Evolutionary conservation across 2,113 vertebrate genomes (phyloP), one percentile per base, ranked within the genome.

Genomic region (Ellobius talpinus): DNA sequence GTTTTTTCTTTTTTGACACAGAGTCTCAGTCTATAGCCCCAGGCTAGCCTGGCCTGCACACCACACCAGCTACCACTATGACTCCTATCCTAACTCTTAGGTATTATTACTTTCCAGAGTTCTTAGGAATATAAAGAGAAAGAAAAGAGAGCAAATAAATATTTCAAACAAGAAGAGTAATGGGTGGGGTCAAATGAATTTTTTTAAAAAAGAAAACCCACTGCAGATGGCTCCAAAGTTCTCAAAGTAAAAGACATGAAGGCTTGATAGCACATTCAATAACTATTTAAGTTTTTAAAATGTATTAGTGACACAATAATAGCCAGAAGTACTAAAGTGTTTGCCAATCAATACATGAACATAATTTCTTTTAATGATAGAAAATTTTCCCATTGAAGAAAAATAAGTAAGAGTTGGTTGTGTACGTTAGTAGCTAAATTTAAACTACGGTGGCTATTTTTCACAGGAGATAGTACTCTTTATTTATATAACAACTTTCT

Each of bases 401-500:
- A 97, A 94, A 95, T 88, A 98, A 87, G 65, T 89, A 45, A 95
- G 92, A 95, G 92, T 81, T 95, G 91, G 94, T 92, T 45, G 65
- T 97, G 42, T 55, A 79, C 91, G 92, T 81, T 94, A 94, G 90
- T 42, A 72, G 58, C 50, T 79, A 87, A 94, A 97, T 95, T 84
- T 98, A 95, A 96, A 91, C 76, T 45, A 77, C 21, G 42, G 39
- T 47, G 63, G 68, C 89, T 89, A 94, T 98, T 97, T 97, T 96
- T 98, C 95, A 94, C 93, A 29, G 17, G 93, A 93, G 82, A 92
- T 97, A 97, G 95, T 96, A 81, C 87, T 96, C 91, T 91, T 73
- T 96, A 96, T 98, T 94, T 97, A 97, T 97, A 82, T 96, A 96
- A 93, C 74, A 90, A 82, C 79, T 93, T 97, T 97, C 95, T 97